These are phyloP conservation scores for Heliconius cydno DNA, from an alignment of 2,888 invertebrate species.

Conservation along the genomic window DNA sequence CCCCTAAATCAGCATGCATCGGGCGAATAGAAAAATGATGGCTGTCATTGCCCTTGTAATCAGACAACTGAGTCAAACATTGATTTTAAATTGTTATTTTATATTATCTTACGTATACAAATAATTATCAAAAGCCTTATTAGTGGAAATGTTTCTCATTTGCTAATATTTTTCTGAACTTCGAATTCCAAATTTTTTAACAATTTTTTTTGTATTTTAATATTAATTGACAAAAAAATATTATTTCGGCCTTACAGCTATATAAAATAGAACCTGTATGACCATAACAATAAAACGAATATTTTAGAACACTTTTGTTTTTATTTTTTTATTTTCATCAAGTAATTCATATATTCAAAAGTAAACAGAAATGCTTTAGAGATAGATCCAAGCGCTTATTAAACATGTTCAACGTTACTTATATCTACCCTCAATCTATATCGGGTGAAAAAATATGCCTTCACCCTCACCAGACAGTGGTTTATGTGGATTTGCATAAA, in stretches of 20 bases:
- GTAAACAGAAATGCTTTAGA: slow-evolving; percentile 18
- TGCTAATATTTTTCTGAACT: not conserved
- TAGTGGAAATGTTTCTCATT: not conserved
- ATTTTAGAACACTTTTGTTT: not conserved
- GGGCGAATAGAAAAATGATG: slow-evolving; percentile 68
- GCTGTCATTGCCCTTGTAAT: slow-evolving; percentile 52
- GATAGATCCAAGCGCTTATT: slow-evolving; percentile 74
- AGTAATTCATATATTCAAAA: not conserved
- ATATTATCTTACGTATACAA: not conserved
- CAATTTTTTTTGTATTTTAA: too few relatives aligned
- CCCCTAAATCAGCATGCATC: slow-evolving; percentile 67
- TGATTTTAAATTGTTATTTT: slow-evolving; percentile 8
- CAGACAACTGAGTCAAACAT: slow-evolving; percentile 33
- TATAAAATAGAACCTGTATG: too few relatives aligned
- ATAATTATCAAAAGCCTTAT: not conserved
- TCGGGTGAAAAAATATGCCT: slow-evolving; percentile 18
- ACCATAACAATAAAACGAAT: too few relatives aligned
- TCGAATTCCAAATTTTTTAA: too few relatives aligned
- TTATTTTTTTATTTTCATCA: not conserved
- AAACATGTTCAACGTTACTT: slow-evolving; percentile 74
- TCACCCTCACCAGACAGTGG: slow-evolving; percentile 22
- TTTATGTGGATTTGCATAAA: slow-evolving; percentile 22
- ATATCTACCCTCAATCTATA: slow-evolving; percentile 66
- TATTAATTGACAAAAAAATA: not conserved
- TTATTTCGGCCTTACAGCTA: not conserved